Percentiles rank a stretch among this genome's conserved stretches.
phyloP scores from a whole-genome alignment of 2,797 vertebrate species.

The Enteromius afrohamiltoni region DNA sequence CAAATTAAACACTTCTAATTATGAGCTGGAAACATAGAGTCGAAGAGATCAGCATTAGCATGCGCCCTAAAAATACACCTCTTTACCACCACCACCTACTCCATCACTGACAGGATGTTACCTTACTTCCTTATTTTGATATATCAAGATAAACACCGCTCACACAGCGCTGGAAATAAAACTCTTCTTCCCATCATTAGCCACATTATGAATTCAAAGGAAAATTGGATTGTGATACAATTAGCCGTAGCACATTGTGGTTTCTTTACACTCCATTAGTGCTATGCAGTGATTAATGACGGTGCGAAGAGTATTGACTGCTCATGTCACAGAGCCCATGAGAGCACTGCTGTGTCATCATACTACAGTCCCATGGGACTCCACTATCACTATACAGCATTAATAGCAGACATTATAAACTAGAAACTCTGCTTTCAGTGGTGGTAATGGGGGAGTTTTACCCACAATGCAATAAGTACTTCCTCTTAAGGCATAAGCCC shows the following conservation, averaged over 20 bases:
- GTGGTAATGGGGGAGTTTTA: neutral
- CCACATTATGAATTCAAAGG: neutral
- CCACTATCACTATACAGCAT: neutral
- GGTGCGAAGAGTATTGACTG: constrained; percentile 46
- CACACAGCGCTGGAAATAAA: constrained; percentile 26
- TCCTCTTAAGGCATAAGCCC: neutral
- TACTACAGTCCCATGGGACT: constrained; percentile 22
- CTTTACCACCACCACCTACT: constrained; percentile 17
- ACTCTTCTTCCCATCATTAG: neutral
- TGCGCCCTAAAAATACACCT: constrained; percentile 46
- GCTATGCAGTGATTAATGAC: constrained; percentile 52
- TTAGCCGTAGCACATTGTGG: neutral
- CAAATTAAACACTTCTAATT: constrained; percentile 66
- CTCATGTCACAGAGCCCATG: constrained; percentile 40
- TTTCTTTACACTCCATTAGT: neutral
- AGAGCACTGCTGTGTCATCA: constrained; percentile 55
- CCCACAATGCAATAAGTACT: constrained; percentile 7
- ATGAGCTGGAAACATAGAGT: constrained; percentile 43
- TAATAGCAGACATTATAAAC: neutral
- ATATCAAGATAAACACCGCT: constrained; percentile 25
- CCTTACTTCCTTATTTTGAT: constrained; percentile 28
- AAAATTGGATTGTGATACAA: neutral
- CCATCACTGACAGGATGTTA: constrained; percentile 44
- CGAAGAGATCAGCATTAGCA: constrained; percentile 39
- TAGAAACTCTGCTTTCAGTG: constrained; percentile 3